Conservation (phyloP, 2,888 invertebrate species). For the Anarsia innoxiella region DNA sequence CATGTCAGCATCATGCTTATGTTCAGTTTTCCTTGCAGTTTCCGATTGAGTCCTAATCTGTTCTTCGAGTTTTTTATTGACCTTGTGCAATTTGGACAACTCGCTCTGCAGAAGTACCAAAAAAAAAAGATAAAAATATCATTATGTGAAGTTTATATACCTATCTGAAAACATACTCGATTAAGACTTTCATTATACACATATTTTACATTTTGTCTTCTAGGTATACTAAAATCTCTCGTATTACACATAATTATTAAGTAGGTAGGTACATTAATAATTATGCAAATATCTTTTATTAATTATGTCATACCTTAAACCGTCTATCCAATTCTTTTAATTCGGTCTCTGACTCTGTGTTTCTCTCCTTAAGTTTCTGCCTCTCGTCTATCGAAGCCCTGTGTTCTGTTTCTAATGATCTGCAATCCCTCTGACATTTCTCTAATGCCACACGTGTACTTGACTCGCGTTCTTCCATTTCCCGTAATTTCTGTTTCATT, state of each 20-base stretch:
- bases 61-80: constrained; percentile 57
- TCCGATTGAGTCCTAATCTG: neutral
- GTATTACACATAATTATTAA: no score
- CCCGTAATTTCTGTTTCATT: constrained; percentile 69
- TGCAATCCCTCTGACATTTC: constrained; percentile 71
- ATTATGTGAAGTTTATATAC: no score
- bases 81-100: constrained; percentile 48
- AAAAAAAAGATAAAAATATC: no score
- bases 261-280: no score
- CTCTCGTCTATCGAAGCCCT: constrained; percentile 35
- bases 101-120: constrained; percentile 60
- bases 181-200: no score
- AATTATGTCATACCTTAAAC: constrained; percentile 60
- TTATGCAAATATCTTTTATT: no score
- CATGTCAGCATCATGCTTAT: constrained; percentile 59
- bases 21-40: constrained; percentile 42
- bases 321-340: constrained; percentile 54
- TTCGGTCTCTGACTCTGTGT: constrained; percentile 64
- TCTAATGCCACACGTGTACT: constrained; percentile 70
- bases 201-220: no score
- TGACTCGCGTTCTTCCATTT: constrained; percentile 75
- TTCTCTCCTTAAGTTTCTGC: constrained; percentile 63
- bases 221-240: no score
- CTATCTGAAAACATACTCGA: no score
- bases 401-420: neutral